Evolutionary conservation across 2,113 vertebrate genomes (phyloP).

Genomic region (Lycocorax pyrrhopterus): DNA sequence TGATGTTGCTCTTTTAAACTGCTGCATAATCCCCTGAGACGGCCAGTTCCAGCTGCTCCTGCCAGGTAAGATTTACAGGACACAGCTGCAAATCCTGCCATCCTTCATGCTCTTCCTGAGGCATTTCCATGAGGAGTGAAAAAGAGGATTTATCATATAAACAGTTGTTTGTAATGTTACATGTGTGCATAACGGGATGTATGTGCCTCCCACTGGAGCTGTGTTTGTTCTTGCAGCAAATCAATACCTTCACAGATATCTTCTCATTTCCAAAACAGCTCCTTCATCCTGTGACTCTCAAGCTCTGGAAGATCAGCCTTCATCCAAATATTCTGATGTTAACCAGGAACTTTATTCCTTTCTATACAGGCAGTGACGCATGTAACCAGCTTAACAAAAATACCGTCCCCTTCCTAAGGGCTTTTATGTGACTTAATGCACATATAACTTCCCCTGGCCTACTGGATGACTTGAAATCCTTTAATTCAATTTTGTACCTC

Average conservation of each 20-base stretch:
- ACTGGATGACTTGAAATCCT: neutral
- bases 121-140: neutral
- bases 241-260: neutral
- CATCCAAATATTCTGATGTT: neutral
- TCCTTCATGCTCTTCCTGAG: neutral
- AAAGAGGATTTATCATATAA: neutral
- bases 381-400: constrained; percentile 2
- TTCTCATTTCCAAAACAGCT: neutral
- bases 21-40: neutral
- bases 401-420: neutral
- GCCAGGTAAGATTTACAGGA: neutral
- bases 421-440: neutral
- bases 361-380: neutral
- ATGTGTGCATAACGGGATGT: neutral
- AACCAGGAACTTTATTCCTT: constrained; percentile 2
- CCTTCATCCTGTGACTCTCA: neutral
- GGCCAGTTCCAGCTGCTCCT: neutral
- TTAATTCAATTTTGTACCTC: neutral
- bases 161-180: neutral
- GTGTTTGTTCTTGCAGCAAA: neutral
- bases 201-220: neutral
- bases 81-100: neutral
- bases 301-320: neutral
- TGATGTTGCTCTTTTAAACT: neutral
- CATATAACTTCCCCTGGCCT: neutral